Evolutionary conservation across 2,113 vertebrate genomes (phyloP).

Genomic region (Tautogolabrus adspersus): DNA sequence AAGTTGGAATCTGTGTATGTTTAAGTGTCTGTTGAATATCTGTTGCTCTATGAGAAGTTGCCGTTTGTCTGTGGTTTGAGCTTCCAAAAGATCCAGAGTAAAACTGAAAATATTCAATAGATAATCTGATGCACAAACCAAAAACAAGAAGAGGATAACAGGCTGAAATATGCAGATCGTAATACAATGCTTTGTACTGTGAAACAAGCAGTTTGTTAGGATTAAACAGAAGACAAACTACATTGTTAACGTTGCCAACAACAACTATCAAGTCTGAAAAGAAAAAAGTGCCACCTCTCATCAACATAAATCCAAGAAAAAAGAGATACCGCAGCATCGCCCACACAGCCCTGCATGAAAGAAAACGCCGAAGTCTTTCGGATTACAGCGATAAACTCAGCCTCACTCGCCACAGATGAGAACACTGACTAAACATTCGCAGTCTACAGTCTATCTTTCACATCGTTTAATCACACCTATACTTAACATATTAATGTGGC

Average conservation of each 20-base stretch:
- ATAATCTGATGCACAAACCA: neutral
- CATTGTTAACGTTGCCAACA: conserved; percentile 14
- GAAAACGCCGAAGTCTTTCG: conserved; percentile 35
- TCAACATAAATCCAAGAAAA: conserved; percentile 14
- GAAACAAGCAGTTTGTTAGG: conserved; percentile 10
- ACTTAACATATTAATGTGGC: conserved; percentile 78
- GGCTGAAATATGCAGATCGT: neutral
- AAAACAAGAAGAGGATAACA: neutral
- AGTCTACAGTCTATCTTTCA: conserved; percentile 52
- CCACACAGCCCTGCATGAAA: conserved; percentile 44
- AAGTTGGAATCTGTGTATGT: too few species aligned
- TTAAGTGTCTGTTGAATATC: neutral
- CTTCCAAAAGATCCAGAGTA: neutral
- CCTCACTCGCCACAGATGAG: conserved; percentile 51
- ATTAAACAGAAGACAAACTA: conserved; percentile 11
- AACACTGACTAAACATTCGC: conserved; percentile 40
- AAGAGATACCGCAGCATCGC: conserved; percentile 14
- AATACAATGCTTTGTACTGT: neutral
- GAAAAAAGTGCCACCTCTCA: conserved; percentile 23
- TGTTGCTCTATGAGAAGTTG: neutral
- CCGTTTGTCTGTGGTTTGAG: neutral
- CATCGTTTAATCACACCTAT: conserved; percentile 67
- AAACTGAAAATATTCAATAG: conserved; percentile 14
- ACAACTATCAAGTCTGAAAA: neutral
- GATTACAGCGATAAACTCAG: conserved; percentile 58